Evolutionary conservation across 1,140 invertebrate genomes (phyloP), one percentile per base, ranked within the genome.

Genomic region (Asbolus verrucosus): DNA sequence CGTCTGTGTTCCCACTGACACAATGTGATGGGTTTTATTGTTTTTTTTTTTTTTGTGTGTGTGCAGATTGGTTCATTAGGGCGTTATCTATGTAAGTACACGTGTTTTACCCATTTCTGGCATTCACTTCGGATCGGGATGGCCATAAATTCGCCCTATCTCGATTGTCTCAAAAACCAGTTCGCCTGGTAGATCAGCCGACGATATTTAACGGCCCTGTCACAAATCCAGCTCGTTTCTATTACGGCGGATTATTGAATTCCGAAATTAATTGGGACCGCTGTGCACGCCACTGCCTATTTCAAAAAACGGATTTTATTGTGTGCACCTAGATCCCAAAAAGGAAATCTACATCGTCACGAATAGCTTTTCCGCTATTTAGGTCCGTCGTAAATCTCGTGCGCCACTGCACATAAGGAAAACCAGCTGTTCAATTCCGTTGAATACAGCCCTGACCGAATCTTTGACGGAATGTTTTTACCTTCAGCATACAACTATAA

Each of bases 31-130:
- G 36, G 27, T 16, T 62, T 38, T 62, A 38, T 63, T 63, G 61
- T 63, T 63, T 63, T 63, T 63, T 38, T 63, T n/a, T n/a, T n/a
- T n/a, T n/a, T n/a, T n/a, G n/a, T n/a, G n/a, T 6, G 30, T 69
- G 21, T 30, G 24, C 38, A 30, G 65, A 73, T 70, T 65, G 63
- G 72, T 74, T 74, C 72, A 74, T 74, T 74, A 74, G 60, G 24
- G 65, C 61, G 66, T 61, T 74, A 74, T 74, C 72, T 74, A 69
- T 71, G 69, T 69, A 69, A 74, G 72, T 71, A 71, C 69, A 71
- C 70, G 61, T 74, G 72, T 74, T 74, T 74, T 71, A 66, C 31
- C 72, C 69, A 73, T 73, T 73, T 73, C 72, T 73, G 72, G 72
- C 65, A 59, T 43, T 61, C 59, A 66, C 33, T 31, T 39, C 27